Base-by-base conservation (phyloP, 1,140 invertebrate species). In the Scylla paramamosain region DNA sequence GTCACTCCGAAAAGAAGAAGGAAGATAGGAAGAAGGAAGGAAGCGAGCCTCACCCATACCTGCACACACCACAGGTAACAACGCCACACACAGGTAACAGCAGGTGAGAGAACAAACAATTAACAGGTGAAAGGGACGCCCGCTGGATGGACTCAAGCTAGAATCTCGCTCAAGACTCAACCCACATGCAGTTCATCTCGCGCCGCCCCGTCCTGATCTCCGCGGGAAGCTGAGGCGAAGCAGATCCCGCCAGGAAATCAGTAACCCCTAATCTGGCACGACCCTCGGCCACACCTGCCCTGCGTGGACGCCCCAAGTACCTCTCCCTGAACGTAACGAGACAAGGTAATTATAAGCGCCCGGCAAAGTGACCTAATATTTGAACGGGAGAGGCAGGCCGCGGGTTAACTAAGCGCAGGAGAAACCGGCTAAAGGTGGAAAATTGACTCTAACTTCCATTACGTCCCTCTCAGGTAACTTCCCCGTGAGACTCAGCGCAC, bases 101-200 rank as follows among this genome's bases (percentile, higher is more conserved):
- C 67, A 77, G 67, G 67, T 77, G 67, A 77, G 67, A 77, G 67
- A 77, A n/a, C 67, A 77, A n/a, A 77, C 67, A 77, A 77, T 77
- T 77, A n/a, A 77, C 25, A 77, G 25, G 67, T 77, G n/a, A 77
- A 77, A n/a, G 20, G n/a, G 67, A n/a, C 6, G n/a, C 12, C 4
- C 67, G 67, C 4, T 25, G n/a, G 25, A n/a, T 77, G 25, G 67
- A 77, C 20, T 25, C 12, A 77, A 77, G 67, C n/a, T n/a, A 77
- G 67, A 77, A 77, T 77, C 67, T 7, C 67, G 4, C n/a, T 7
- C 67, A 25, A n/a, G 25, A 77, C 39, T n/a, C 0, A 77, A n/a
- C 25, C 25, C 67, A 7, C 67, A 20, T 77, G 6, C 20, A 77
- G 12, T 7, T n/a, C 4, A n/a, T n/a, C 16, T 7, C 67, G 67